Conservation (phyloP, 2,888 invertebrate species). For the Sphaerophoria rueppellii region DNA sequence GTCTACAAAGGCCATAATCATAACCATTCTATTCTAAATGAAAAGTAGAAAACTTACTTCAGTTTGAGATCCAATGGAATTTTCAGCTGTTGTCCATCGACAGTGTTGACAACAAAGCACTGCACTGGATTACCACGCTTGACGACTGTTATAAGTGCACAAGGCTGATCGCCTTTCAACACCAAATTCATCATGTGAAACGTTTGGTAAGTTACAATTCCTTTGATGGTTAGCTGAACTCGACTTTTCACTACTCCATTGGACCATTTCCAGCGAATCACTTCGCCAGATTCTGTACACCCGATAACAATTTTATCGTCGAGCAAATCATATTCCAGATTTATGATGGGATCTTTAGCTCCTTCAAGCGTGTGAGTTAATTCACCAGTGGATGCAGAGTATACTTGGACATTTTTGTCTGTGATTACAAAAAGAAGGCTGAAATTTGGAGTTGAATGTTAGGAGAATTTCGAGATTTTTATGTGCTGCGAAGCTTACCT, state of each 20-base stretch:
- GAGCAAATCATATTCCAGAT: constrained; percentile 83
- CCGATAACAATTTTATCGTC: constrained; percentile 83
- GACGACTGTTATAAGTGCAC: constrained; percentile 77
- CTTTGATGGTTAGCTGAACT: constrained; percentile 61
- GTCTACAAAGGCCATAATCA: constrained; percentile 63
- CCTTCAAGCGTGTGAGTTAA: constrained; percentile 84
- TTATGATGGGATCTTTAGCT: constrained; percentile 83
- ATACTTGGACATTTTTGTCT: constrained; percentile 85
- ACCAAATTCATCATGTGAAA: constrained; percentile 78
- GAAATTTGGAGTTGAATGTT: neutral
- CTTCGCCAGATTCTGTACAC: constrained; percentile 84
- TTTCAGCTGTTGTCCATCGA: constrained; percentile 52
- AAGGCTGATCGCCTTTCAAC: constrained; percentile 74
- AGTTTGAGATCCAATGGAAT: constrained; percentile 47
- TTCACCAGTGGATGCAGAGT: constrained; percentile 86
- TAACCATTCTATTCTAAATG: neutral
- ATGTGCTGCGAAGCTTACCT: constrained; percentile 83
- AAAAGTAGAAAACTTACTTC: constrained; percentile 17
- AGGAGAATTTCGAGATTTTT: constrained; percentile 34
- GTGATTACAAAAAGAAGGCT: constrained; percentile 86
- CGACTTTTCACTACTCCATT: constrained; percentile 82
- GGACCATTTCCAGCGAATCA: constrained; percentile 86
- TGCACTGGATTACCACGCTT: neutral
- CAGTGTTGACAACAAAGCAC: constrained; percentile 77
- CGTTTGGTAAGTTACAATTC: constrained; percentile 67